A percentile compares a stretch with the other conserved stretches of the same genome.
Evolutionary conservation across 2,888 invertebrate genomes (phyloP).

Genomic region (Folsomia candida): DNA sequence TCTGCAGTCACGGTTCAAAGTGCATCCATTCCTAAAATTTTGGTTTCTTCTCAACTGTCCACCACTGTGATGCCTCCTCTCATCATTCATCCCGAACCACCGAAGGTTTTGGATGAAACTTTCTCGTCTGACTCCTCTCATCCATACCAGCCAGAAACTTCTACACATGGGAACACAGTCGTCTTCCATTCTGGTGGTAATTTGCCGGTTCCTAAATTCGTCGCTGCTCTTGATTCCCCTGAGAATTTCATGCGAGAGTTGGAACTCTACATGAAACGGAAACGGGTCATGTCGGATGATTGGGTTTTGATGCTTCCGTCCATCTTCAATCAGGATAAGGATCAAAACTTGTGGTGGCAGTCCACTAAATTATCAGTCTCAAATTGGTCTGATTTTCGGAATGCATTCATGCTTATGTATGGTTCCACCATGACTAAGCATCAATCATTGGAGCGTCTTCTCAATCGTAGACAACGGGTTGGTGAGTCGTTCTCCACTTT

Average conservation of each 20-base stretch:
- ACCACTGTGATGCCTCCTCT: too few species aligned
- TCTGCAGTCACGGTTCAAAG: too few species aligned
- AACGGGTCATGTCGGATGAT: neutral
- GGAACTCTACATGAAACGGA: conserved; percentile 5
- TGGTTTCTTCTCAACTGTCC: too few species aligned
- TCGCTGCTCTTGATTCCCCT: neutral
- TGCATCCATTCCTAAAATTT: too few species aligned
- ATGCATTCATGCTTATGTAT: conserved; percentile 19
- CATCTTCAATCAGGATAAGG: conserved; percentile 9
- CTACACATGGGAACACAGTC: too few species aligned
- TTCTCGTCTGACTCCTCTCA: too few species aligned
- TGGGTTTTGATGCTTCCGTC: neutral
- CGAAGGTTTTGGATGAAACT: too few species aligned
- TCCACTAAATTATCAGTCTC: neutral
- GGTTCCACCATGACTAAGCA: neutral
- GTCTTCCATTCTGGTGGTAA: too few species aligned
- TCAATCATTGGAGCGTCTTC: neutral
- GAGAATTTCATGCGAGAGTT: conserved; percentile 16
- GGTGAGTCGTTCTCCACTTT: conserved; percentile 16
- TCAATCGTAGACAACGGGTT: conserved; percentile 2
- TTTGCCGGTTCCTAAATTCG: neutral
- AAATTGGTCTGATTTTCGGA: conserved; percentile 8
- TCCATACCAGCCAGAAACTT: too few species aligned
- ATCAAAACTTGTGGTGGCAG: conserved; percentile 18
- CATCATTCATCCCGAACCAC: too few species aligned